Conservation (phyloP, 2,888 invertebrate genomes). For the Drosophila anomelani region DNA sequence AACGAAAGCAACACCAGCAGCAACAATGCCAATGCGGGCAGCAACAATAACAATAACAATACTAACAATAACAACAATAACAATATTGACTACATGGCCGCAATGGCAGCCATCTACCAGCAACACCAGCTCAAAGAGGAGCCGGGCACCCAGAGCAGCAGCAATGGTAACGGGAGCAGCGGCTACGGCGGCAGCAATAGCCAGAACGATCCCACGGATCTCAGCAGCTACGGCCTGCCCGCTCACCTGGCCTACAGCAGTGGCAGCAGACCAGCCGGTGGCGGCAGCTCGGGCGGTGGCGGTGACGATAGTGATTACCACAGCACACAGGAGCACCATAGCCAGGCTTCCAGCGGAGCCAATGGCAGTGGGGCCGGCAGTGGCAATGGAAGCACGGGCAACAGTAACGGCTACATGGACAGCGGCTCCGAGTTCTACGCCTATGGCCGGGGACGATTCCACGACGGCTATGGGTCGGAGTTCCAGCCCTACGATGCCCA, state of each 20-base stretch:
- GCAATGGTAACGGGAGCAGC: conserved; percentile 53
- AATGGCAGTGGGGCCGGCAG: conserved; percentile 56
- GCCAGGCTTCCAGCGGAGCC: conserved; percentile 68
- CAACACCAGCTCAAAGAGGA: conserved; percentile 84
- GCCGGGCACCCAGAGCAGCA: conserved; percentile 80
- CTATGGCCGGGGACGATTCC: conserved; percentile 83
- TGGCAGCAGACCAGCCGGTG: conserved; percentile 55
- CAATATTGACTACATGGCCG: conserved; percentile 83
- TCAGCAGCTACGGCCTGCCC: conserved; percentile 80
- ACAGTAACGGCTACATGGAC: conserved; percentile 76
- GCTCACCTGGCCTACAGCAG: conserved; percentile 74
- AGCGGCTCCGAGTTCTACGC: conserved; percentile 80
- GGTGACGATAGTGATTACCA: conserved; percentile 81
- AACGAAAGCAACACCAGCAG: conserved; percentile 56
- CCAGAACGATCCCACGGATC: conserved; percentile 82
- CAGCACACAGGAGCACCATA: conserved; percentile 80
- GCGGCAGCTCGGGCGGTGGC: conserved; percentile 38
- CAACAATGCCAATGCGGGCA: conserved; percentile 68
- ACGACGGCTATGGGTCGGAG: conserved; percentile 81
- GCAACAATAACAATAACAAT: conserved; percentile 58
- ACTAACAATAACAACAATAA: conserved; percentile 73
- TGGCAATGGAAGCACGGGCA: conserved; percentile 50
- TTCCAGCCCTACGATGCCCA: conserved; percentile 87
- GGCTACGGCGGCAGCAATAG: conserved; percentile 72
- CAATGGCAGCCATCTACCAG: conserved; percentile 78